A percentile compares a stretch with the other conserved stretches of the same genome.
Conservation (phyloP, 2,113 vertebrate species). For the Probosciger aterrimus region DNA sequence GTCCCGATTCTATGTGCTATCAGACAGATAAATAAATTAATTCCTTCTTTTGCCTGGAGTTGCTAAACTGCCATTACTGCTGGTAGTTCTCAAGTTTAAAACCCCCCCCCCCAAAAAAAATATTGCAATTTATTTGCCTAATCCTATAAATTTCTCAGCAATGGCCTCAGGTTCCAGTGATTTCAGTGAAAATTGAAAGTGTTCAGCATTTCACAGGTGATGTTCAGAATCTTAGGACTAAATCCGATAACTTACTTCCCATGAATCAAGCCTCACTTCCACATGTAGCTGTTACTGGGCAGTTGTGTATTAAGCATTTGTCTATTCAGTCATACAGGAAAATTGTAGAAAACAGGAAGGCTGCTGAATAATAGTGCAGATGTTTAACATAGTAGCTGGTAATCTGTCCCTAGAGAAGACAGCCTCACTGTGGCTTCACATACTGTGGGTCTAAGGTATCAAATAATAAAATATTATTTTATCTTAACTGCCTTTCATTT, state of each 20-base stretch:
- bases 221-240: background rate
- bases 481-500: background rate
- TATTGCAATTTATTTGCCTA: background rate
- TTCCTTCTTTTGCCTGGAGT: background rate
- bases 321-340: conserved; percentile 68
- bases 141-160: background rate
- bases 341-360: conserved; percentile 56
- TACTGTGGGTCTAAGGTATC: background rate
- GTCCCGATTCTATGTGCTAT: background rate
- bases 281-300: conserved; percentile 18
- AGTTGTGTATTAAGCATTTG: conserved; percentile 66
- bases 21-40: background rate
- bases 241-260: background rate
- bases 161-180: background rate
- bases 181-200: background rate
- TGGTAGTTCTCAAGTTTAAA: conserved; percentile 13
- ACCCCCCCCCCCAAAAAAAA: background rate
- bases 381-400: conserved; percentile 12
- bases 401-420: background rate
- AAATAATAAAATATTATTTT: background rate
- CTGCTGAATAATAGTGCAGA: conserved; percentile 33
- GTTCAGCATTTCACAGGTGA: background rate
- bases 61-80: background rate
- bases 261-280: background rate
- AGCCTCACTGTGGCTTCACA: background rate